Percentiles rank a stretch among this genome's conserved stretches.
phyloP scores from a whole-genome alignment of 2,113 vertebrate genomes.

The Neomonachus schauinslandi region DNA sequence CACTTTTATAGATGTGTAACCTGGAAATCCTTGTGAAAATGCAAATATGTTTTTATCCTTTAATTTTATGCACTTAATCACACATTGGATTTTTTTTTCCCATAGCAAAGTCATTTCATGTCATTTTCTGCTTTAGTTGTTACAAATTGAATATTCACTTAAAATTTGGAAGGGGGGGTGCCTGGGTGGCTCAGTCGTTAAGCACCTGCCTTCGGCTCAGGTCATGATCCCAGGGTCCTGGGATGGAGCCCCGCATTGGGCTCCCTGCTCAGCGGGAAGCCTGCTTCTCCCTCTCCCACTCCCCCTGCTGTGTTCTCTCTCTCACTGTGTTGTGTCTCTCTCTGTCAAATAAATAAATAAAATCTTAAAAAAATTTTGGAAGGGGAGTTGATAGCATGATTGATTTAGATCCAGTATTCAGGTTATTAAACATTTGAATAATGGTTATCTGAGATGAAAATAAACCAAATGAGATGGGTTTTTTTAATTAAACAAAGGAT shows the following conservation, averaged over 20 bases:
- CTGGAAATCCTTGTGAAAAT: constrained; percentile 57
- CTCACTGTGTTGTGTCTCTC: too few relatives aligned
- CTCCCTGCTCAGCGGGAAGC: too few relatives aligned
- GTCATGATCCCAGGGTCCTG: too few relatives aligned
- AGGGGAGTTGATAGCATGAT: not conserved
- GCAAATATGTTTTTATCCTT: not conserved
- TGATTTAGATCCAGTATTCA: constrained; percentile 24
- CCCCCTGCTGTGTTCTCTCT: too few relatives aligned
- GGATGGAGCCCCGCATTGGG: too few relatives aligned
- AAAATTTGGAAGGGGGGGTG: not conserved
- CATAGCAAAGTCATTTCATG: not conserved
- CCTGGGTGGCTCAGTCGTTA: too few relatives aligned
- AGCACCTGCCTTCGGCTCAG: too few relatives aligned
- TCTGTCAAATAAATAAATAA: too few relatives aligned
- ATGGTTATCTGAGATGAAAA: not conserved
- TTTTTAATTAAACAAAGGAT: not conserved
- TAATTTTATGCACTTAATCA: constrained; percentile 30
- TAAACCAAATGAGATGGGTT: not conserved
- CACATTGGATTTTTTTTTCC: constrained; percentile 25
- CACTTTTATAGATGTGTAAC: not conserved
- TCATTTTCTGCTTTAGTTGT: constrained; percentile 31
- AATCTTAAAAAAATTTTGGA: not conserved
- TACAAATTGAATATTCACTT: constrained; percentile 43
- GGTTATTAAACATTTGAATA: constrained; percentile 9
- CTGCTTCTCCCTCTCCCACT: too few relatives aligned